Evolutionary conservation across 2,797 vertebrate genomes (phyloP).

Genomic region (Alexandromys oeconomus): DNA sequence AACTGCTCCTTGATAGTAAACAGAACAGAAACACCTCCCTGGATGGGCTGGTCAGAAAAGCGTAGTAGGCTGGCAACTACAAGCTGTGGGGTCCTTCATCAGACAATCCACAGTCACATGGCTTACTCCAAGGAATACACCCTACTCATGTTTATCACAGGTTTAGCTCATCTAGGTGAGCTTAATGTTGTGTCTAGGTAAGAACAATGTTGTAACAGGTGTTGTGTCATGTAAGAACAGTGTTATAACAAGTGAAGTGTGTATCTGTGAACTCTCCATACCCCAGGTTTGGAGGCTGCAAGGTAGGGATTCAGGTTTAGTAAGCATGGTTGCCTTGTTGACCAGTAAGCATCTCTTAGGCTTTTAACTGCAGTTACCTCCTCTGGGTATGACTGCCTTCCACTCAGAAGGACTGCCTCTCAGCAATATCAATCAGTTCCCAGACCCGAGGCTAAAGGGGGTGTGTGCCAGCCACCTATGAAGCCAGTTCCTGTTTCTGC

Average conservation of each 20-base stretch:
- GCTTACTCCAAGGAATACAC: neutral
- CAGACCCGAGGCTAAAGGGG: conserved; percentile 73
- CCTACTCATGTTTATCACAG: neutral
- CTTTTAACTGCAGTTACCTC: neutral
- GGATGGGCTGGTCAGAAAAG: neutral
- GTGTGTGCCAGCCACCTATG: conserved; percentile 73
- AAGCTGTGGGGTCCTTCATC: neutral
- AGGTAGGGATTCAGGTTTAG: neutral
- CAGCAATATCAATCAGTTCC: neutral
- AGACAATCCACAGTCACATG: neutral
- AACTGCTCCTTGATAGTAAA: neutral
- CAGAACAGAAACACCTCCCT: neutral
- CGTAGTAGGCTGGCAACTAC: no score
- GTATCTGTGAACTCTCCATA: neutral
- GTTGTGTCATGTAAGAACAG: neutral
- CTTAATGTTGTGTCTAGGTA: no score
- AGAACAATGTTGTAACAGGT: neutral
- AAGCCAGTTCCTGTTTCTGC: conserved; percentile 78
- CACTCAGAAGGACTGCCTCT: conserved; percentile 53
- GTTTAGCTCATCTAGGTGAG: neutral
- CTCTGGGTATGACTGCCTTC: conserved; percentile 66
- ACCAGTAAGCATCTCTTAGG: neutral
- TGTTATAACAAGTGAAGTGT: no score
- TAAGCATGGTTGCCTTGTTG: conserved; percentile 59
- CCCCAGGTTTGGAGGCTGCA: conserved; percentile 13